Evolutionary conservation across 2,888 invertebrate species (phyloP), one percentile per base, ranked within the genome.

Genomic region (Cinara cedri): DNA sequence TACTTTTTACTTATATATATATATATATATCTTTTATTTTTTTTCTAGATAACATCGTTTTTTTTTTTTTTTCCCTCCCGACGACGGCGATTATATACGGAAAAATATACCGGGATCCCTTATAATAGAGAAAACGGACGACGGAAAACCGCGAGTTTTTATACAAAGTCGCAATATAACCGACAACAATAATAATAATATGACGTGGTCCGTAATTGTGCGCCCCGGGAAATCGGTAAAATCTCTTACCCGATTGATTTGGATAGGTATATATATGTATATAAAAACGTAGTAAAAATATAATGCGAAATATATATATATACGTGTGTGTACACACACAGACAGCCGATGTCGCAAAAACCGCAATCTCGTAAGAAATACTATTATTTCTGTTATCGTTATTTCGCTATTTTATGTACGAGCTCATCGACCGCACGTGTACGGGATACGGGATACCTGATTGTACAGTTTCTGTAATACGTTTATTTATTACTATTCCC

Each of bases 31-130:
- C 42, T 54, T 55, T 55, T 24, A 60, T 72, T 72, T 46, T 60
- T 78, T 78, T 76, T 68, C n/a, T 49, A 68, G 68, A 76, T 76
- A 70, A 78, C 26, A 21, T 70, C 60, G 49, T 44, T 51, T 51
- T 49, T 19, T 46, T 21, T 55, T 44, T 14, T 49, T 51, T 34
- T 57, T 24, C 24, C 24, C 13, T 57, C 26, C 26, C 1, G 26
- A 10, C 34, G 16, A 34, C 34, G 16, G 21, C 57, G 68, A 60
- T 78, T 78, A 70, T 76, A 68, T 70, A 60, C 49, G 44, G 46
- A 66, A 49, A 70, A 60, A 55, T 66, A 55, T 66, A n/a, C n/a
- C n/a, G 54, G 10, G 11, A 54, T 60, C 24, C 21, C 62, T 21
- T 11, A 21, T 21, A 74, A 34, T 34, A 34, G n/a, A n/a, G n/a